Evolutionary conservation across 2,113 vertebrate species (phyloP), one percentile per base, ranked within the genome.

Genomic region (Okapia johnstoni): DNA sequence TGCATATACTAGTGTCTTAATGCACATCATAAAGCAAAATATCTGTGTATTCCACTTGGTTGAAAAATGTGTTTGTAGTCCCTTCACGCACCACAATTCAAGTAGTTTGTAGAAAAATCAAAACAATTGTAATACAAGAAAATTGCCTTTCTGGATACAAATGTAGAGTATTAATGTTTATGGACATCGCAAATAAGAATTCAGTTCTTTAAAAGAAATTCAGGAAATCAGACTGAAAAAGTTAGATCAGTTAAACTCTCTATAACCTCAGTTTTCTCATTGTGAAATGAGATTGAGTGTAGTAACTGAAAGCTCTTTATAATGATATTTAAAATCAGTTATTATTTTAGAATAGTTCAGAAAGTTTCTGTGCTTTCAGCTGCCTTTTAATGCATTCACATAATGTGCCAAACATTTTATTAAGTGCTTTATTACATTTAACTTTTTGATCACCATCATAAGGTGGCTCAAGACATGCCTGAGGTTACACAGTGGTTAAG

Each of bases 131-230:
- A 92, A 97, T 97, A 98, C 97, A 21, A 96, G 96, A 89, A 98
- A 97, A 97, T 93, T 98, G 85, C 97, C 97, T 98, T 98, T 87
- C 86, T 98, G 96, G 94, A 83, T 98, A 98, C 98, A 98, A 98
- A 88, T 98, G 95, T 63, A 98, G 97, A 97, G 92, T 97, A 98
- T 97, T 97, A 95, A 97, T 95, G 33, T 98, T 98, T 98, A 97
- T 98, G 96, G 93, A 96, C 98, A 98, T 96, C 79, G 28, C 90
- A 98, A 98, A 97, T 98, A 98, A 98, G 54, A 98, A 98, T 98
- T 98, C 95, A 97, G 92, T 98, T 99, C 90, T 98, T 98, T 97
- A 96, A 90, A 88, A 77, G 66, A 70, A 91, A 61, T 92, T 85
- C 19, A 88, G 40, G 60, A 92, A 88, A 77, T 88, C 48, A 85